Conservation (phyloP, 2,888 invertebrate genomes). For the Lottia scabra region DNA sequence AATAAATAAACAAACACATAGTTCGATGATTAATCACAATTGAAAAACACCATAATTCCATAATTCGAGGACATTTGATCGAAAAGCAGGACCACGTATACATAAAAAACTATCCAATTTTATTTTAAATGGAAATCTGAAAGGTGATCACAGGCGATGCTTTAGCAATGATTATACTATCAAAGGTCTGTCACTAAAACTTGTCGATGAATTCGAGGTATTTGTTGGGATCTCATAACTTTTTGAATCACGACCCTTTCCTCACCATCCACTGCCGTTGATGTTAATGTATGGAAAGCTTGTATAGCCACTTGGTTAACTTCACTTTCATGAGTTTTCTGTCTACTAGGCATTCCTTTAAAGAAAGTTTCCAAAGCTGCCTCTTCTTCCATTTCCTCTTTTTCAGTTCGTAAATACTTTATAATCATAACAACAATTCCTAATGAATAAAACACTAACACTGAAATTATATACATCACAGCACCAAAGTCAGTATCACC, state of each 20-base stretch:
- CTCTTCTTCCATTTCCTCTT: slow-evolving; percentile 51
- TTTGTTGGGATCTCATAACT: not conserved
- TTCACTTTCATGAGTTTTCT: slow-evolving; percentile 43
- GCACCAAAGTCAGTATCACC: slow-evolving; percentile 48
- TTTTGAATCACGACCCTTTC: not conserved
- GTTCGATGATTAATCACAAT: no score
- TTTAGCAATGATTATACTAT: not conserved
- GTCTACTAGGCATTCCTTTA: slow-evolving; percentile 48
- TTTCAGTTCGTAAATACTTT: slow-evolving; percentile 52
- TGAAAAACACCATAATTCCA: no score
- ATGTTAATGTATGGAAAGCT: slow-evolving; percentile 55
- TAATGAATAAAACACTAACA: slow-evolving; percentile 53
- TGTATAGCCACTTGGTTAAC: slow-evolving; percentile 54
- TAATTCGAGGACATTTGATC: no score
- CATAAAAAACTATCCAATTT: no score
- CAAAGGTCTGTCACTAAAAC: not conserved
- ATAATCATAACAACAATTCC: slow-evolving; percentile 57
- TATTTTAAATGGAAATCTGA: no score
- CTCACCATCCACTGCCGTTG: slow-evolving; percentile 31
- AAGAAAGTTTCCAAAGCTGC: slow-evolving; percentile 49
- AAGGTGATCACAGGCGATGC: no score
- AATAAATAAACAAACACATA: no score
- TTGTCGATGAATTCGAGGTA: not conserved
- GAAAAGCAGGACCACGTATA: no score
- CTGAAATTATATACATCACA: slow-evolving; percentile 52